Evolutionary conservation across 2,797 vertebrate species (phyloP), one percentile per base, ranked within the genome.

Genomic region (Xiphorhynchus erythropygius): DNA sequence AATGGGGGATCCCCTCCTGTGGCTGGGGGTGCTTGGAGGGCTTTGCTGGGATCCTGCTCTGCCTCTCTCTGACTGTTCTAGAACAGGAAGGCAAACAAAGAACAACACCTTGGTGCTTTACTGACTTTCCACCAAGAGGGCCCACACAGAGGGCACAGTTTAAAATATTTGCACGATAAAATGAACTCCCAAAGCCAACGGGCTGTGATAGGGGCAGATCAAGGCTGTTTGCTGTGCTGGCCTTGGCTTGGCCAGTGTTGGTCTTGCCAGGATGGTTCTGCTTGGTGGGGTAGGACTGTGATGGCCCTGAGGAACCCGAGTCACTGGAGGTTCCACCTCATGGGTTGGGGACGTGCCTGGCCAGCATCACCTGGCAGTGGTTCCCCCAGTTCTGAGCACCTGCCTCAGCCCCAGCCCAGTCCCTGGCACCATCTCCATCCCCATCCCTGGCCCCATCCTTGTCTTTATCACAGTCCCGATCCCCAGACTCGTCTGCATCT

Each of bases 311-410:
- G 35, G 62, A 52, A 8, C 47, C 53, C 7, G 0, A 50, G 13
- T 1, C 0, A 1, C 37, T 2, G 25, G 42, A 4, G 4, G 4
- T 9, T 68, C 39, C 35, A 47, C 11, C 17, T 15, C 16, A 0
- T 0, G 5, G 50, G 24, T 0, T 16, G 5, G 37, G 25, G 7
- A 13, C 3, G 0, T 41, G n/a, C n/a, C n/a, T n/a, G n/a, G n/a
- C 74, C 88, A n/a, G 9, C 63, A 13, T 19, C 4, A 0, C 18
- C 33, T 8, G 41, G n/a, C 44, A n/a, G n/a, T 8, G 37, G 18
- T 15, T 33, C 3, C 49, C 22, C 50, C 2, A 33, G 47, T 19
- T 53, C 64, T 60, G 55, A 80, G 33, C 60, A 9, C n/a, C 46
- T 35, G 46, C 27, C 41, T 37, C 18, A 13, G 35, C 11, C 68